A percentile compares a stretch with the other conserved stretches of the same genome.
Evolutionary conservation across 2,113 vertebrate genomes (phyloP).

Genomic region (Pantherophis guttatus): DNA sequence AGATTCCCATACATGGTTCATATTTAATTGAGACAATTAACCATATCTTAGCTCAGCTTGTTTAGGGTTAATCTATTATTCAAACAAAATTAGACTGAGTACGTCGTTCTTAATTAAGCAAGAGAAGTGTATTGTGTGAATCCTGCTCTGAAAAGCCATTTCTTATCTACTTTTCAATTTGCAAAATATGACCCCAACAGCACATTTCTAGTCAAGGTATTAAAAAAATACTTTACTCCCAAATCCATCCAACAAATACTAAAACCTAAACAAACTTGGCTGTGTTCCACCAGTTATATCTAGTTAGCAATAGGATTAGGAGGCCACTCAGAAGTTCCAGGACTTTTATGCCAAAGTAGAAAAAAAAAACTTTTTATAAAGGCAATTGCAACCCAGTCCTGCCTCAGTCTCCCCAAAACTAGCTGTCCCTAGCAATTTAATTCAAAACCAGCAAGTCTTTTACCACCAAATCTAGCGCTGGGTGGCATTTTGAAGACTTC

Average conservation of each 20-base stretch:
- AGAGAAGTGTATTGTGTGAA: not conserved
- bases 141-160: not conserved
- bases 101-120: not conserved
- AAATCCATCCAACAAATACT: not conserved
- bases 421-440: not conserved
- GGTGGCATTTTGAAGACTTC: not conserved
- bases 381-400: not conserved
- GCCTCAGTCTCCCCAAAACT: not conserved
- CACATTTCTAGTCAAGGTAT: not conserved
- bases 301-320: not conserved
- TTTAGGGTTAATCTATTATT: not conserved
- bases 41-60: not conserved
- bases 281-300: not conserved
- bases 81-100: not conserved
- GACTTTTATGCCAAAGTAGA: not conserved
- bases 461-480: not conserved
- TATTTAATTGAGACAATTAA: not conserved
- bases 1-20: not conserved
- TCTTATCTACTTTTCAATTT: not conserved
- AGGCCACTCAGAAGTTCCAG: not conserved
- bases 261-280: not conserved
- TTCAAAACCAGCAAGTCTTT: not conserved
- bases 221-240: not conserved
- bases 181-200: not conserved
- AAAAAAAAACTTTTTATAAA: not conserved